phyloP scores from a whole-genome alignment of 2,797 vertebrate genomes.

The Gymnodraco acuticeps region DNA sequence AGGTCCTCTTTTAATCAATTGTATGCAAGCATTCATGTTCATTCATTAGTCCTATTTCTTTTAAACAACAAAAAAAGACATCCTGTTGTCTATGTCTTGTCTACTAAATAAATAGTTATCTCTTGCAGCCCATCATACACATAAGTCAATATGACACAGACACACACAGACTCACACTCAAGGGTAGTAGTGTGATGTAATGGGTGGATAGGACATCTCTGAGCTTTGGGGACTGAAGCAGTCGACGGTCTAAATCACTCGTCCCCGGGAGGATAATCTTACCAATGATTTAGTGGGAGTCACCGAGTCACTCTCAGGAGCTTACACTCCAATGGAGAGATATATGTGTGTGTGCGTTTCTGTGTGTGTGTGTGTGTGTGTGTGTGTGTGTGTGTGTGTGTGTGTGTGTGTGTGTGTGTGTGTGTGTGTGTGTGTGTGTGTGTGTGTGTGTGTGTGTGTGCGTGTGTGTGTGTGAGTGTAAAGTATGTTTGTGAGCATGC shows the following conservation, averaged over 20 bases:
- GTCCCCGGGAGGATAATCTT: conserved; percentile 66
- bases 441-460: conserved; percentile 1
- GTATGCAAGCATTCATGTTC: too few species aligned
- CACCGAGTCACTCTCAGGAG: conserved; percentile 48
- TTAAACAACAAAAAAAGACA: conserved; percentile 38
- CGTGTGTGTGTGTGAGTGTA: conserved; percentile 16
- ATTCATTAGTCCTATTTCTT: conserved; percentile 30
- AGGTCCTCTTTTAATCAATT: too few species aligned
- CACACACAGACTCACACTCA: conserved; percentile 44
- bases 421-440: too few species aligned
- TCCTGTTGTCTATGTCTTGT: conserved; percentile 23
- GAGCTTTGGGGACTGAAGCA: conserved; percentile 50
- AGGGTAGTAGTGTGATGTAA: conserved; percentile 65
- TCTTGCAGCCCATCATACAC: conserved; percentile 34
- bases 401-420: too few species aligned
- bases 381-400: conserved; percentile 1
- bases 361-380: conserved; percentile 31
- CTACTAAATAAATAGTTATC: conserved; percentile 45
- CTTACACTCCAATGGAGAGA: conserved; percentile 57
- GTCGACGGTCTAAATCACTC: conserved; percentile 61
- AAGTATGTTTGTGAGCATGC: conserved; percentile 14
- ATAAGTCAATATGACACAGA: conserved; percentile 35
- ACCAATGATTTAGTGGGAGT: conserved; percentile 69
- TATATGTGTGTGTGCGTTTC: too few species aligned
- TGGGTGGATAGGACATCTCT: conserved; percentile 51